Evolutionary conservation across 2,797 vertebrate genomes (phyloP).

Genomic region (Spondyliosoma cantharus): DNA sequence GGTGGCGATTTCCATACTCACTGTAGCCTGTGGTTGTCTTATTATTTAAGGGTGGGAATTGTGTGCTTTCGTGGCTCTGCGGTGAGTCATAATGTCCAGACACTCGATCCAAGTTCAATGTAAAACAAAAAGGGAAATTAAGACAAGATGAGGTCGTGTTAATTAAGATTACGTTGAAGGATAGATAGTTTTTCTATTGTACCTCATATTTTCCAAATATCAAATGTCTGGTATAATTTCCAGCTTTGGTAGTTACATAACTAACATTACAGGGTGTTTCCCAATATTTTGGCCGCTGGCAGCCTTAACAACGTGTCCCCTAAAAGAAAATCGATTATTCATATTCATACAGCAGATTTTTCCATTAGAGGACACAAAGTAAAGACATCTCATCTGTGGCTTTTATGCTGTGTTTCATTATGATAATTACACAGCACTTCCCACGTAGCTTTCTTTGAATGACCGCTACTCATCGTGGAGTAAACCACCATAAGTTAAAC

Average conservation of each 20-base stretch:
- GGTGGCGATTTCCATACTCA: conserved; percentile 7
- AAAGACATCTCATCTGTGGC: neutral
- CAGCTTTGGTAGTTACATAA: conserved; percentile 23
- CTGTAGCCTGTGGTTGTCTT: neutral
- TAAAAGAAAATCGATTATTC: conserved; percentile 74
- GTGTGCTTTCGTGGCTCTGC: neutral
- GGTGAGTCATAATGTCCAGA: conserved; percentile 26
- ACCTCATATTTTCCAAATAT: conserved; percentile 28
- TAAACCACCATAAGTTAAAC: neutral
- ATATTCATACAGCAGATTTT: neutral
- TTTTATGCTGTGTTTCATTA: conserved; percentile 17
- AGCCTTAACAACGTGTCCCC: conserved; percentile 78
- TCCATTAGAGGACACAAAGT: neutral
- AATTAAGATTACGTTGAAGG: neutral
- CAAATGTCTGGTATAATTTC: conserved; percentile 39
- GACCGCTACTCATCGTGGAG: neutral
- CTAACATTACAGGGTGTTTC: conserved; percentile 17
- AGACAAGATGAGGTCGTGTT: conserved; percentile 5
- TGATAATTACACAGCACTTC: neutral
- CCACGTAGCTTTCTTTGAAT: neutral
- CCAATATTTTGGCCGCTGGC: conserved; percentile 71
- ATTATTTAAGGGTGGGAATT: neutral
- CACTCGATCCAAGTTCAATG: neutral
- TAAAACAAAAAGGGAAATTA: conserved; percentile 16
- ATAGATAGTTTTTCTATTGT: conserved; percentile 4